These are phyloP conservation scores for Arion vulgaris DNA, from an alignment of 1,140 invertebrate genomes.

Conservation along the genomic window DNA sequence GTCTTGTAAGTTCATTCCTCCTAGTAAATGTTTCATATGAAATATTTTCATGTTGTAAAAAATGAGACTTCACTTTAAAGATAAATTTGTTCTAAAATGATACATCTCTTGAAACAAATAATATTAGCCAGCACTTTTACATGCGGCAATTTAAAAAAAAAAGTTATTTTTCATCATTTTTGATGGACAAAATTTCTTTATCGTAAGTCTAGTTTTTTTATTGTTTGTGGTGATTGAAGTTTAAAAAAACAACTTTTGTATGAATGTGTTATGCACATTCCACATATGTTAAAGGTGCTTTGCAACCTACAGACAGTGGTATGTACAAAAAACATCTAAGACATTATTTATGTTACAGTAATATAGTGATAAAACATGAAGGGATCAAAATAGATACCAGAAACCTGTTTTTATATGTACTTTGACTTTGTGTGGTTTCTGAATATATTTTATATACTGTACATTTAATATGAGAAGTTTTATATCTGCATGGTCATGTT, in stretches of 20 bases:
- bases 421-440: neutral
- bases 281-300: conserved; percentile 16
- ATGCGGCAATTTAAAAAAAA: neutral
- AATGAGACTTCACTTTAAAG: neutral
- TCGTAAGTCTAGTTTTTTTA: conserved; percentile 9
- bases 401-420: neutral
- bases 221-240: neutral
- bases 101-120: neutral
- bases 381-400: neutral
- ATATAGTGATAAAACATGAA: neutral
- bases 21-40: neutral
- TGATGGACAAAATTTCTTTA: conserved; percentile 15
- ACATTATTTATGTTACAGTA: neutral
- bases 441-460: conserved; percentile 14
- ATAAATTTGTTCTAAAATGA: conserved; percentile 14
- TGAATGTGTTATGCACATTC: conserved; percentile 22
- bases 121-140: conserved; percentile 30
- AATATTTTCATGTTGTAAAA: neutral
- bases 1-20: conserved; percentile 3
- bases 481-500: neutral
- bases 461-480: conserved; percentile 7
- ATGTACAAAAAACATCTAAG: neutral
- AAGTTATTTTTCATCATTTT: neutral
- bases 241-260: neutral
- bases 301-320: neutral